Conservation (phyloP, 64 coral and sea anemone species). For the Platygyra sinensis region DNA sequence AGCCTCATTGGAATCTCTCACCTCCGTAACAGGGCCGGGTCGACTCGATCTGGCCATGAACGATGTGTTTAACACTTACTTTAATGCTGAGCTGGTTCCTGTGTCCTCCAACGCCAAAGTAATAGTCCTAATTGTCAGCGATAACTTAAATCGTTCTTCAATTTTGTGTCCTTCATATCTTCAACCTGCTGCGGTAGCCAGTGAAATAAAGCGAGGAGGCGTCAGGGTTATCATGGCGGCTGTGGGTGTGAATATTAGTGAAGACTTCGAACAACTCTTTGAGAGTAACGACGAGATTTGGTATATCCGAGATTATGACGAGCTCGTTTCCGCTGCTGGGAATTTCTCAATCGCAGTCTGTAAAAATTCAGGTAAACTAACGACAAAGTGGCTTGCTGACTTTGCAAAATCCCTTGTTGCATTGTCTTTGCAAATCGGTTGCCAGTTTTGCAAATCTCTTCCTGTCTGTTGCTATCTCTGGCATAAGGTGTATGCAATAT, state of each 20-base stretch:
- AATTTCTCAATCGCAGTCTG: not conserved
- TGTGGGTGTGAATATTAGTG: not conserved
- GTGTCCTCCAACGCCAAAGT: not conserved
- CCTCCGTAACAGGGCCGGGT: not conserved
- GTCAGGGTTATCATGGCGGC: conserved; percentile 16
- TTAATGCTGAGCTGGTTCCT: not conserved
- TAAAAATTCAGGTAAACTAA: conserved; percentile 1
- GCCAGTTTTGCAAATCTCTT: not conserved
- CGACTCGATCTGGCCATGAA: not conserved
- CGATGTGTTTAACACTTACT: not conserved
- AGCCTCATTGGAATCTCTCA: not conserved
- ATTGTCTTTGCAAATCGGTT: not conserved
- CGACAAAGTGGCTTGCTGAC: not conserved
- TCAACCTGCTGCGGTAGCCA: conserved; percentile 4
- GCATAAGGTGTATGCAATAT: no score
- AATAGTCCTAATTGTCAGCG: not conserved
- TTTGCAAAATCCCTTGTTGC: not conserved
- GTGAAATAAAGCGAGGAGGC: not conserved
- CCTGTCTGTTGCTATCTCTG: no score
- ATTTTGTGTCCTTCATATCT: not conserved
- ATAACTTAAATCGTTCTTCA: not conserved
- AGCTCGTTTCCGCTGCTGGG: conserved; percentile 14
- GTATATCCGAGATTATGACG: not conserved
- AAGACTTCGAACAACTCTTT: not conserved
- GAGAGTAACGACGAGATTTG: conserved; percentile 20